A percentile compares a stretch with the other conserved stretches of the same genome.
Evolutionary conservation across 2,113 vertebrate species (phyloP).

Genomic region (Cisticola juncidis): DNA sequence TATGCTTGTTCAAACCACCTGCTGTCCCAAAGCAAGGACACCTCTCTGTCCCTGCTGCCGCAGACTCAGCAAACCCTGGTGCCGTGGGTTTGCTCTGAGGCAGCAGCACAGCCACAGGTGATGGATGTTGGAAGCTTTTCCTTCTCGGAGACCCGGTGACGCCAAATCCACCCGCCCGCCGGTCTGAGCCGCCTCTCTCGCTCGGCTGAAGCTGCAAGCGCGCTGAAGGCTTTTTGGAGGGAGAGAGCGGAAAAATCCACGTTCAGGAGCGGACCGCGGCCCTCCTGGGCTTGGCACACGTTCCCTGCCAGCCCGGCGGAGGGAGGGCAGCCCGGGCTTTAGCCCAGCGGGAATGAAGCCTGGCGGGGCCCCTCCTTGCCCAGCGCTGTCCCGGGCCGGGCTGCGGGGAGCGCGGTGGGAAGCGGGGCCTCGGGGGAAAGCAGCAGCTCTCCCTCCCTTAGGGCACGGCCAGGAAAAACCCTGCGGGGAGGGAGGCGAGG

Average conservation of each 20-base stretch:
- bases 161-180: background rate
- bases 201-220: background rate
- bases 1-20: background rate
- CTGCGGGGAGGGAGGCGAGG: background rate
- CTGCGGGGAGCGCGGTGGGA: background rate
- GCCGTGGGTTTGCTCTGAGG: accelerated
- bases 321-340: background rate
- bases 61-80: no score
- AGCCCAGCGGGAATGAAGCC: background rate
- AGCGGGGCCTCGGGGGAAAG: background rate
- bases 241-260: background rate
- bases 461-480: background rate
- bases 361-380: background rate
- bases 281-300: background rate
- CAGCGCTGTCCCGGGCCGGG: background rate
- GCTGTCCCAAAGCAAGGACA: background rate
- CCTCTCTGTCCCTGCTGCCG: no score
- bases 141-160: background rate
- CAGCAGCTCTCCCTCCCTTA: accelerated
- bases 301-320: background rate
- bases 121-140: background rate
- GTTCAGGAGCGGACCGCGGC: background rate
- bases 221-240: background rate
- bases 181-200: background rate
- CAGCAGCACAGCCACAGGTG: background rate